Percentiles rank a stretch among this genome's conserved stretches.
Conservation (phyloP, 2,888 invertebrate species). For the Drosophila mimetica region DNA sequence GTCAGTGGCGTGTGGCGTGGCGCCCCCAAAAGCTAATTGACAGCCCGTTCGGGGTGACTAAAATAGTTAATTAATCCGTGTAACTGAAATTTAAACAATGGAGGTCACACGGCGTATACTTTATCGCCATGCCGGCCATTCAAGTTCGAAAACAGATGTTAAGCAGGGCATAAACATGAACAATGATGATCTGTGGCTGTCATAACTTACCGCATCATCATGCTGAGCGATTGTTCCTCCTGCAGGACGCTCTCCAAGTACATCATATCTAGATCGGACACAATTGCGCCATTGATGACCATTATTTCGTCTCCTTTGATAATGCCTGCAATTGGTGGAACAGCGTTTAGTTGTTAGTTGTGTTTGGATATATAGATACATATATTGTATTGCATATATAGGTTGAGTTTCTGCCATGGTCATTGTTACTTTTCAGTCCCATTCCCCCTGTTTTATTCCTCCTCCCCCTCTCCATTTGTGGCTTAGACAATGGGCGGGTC, state of each 20-base stretch:
- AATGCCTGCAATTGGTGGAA: conserved; percentile 88
- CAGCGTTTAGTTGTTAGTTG: conserved; percentile 27
- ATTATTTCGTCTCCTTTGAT: conserved; percentile 99
- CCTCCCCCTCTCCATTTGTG: background rate
- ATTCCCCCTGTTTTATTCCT: background rate
- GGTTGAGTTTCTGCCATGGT: conserved; percentile 28
- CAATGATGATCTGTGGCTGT: conserved; percentile 23
- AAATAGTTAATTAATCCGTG: conserved; percentile 66
- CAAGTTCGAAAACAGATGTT: conserved; percentile 36
- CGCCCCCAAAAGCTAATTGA: conserved; percentile 32
- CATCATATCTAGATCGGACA: conserved; percentile 99
- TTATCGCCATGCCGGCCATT: conserved; percentile 9
- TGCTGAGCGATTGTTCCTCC: conserved; percentile 96
- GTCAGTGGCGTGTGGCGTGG: no score
- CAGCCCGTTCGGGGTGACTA: conserved; percentile 38
- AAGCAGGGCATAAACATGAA: conserved; percentile 33
- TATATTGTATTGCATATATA: conserved; percentile 20
- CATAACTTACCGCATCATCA: conserved; percentile 94
- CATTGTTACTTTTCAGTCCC: conserved; percentile 30
- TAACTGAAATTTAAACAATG: conserved; percentile 57
- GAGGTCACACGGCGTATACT: conserved; percentile 9
- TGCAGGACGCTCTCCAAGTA: conserved; percentile 98
- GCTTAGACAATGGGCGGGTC: conserved; percentile 17
- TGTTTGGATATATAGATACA: conserved; percentile 10
- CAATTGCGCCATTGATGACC: conserved; percentile 99